Conservation (phyloP, 2,888 invertebrate genomes). For the Calephelis perditalis region DNA sequence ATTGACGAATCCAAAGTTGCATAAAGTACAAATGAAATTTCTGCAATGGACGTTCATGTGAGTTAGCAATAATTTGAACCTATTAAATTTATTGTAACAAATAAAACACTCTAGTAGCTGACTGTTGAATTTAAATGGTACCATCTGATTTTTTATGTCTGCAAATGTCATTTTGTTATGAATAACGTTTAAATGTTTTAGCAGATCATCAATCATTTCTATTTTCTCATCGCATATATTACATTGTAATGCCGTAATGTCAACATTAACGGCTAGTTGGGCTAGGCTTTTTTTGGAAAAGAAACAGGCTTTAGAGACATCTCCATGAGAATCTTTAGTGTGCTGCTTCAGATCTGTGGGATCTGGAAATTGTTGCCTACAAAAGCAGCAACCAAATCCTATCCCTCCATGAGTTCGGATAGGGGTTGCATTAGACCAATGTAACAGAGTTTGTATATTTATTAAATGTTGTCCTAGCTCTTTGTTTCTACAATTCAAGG, state of each 20-base stretch:
- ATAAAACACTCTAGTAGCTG: conserved; percentile 38
- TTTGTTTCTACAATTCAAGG: background rate
- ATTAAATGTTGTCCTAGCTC: background rate
- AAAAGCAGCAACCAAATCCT: conserved; percentile 43
- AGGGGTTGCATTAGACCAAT: conserved; percentile 40
- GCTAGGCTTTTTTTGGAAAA: conserved; percentile 17
- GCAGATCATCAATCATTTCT: too few relatives aligned
- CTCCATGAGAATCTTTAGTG: conserved; percentile 31
- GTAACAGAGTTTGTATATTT: background rate
- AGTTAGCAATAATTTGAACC: conserved; percentile 36
- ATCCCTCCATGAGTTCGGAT: conserved; percentile 36
- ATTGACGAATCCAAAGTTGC: conserved; percentile 37
- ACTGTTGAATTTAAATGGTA: conserved; percentile 45
- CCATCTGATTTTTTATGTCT: conserved; percentile 43
- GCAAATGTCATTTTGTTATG: conserved; percentile 38
- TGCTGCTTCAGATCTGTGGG: conserved; percentile 42
- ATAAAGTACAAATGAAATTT: conserved; percentile 44
- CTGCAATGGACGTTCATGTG: conserved; percentile 50
- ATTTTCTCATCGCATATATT: conserved; percentile 34
- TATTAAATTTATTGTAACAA: conserved; percentile 35
- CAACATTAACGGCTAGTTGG: conserved; percentile 41
- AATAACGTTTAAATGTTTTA: conserved; percentile 34
- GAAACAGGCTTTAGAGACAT: conserved; percentile 1
- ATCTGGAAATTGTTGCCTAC: conserved; percentile 32
- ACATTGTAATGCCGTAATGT: conserved; percentile 47